phyloP scores from a whole-genome alignment of 2,888 invertebrate genomes.

The Sphaeridia pumilis region DNA sequence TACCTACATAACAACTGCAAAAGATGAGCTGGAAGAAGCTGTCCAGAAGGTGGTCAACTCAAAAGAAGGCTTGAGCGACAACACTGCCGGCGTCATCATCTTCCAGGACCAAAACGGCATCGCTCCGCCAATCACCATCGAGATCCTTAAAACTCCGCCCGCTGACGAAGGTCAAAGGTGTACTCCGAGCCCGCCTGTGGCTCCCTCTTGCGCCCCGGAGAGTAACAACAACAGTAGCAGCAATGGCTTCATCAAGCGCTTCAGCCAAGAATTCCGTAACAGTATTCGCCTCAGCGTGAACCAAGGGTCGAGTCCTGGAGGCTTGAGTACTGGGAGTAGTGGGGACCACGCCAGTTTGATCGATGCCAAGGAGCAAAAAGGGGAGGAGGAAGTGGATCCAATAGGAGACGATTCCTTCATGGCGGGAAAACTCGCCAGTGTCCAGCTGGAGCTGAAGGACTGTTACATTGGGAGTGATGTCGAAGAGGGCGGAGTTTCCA shows the following conservation, averaged over 20 bases:
- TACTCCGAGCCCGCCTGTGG: too few species aligned
- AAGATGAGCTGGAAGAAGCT: background rate
- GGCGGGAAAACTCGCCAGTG: too few species aligned
- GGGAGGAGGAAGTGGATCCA: too few species aligned
- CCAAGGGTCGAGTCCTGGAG: background rate
- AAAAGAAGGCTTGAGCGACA: background rate
- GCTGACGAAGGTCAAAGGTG: background rate
- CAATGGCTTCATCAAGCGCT: background rate
- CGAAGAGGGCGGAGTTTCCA: background rate
- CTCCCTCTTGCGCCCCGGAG: constrained; percentile 26
- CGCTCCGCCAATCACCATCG: constrained; percentile 11
- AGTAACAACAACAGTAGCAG: background rate
- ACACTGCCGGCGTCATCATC: constrained; percentile 10
- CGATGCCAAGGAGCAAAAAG: too few species aligned
- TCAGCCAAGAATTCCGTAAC: background rate
- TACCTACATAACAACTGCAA: background rate
- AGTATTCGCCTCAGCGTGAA: background rate
- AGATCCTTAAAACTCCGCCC: constrained; percentile 1
- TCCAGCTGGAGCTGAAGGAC: too few species aligned
- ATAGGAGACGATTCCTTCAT: too few species aligned
- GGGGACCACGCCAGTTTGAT: too few species aligned
- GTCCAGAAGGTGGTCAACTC: constrained; percentile 8
- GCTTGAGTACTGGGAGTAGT: too few species aligned
- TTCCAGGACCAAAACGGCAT: constrained; percentile 14
- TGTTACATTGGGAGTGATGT: too few species aligned